Base-by-base conservation (phyloP, 2,888 invertebrate genomes). In the Ochropacha duplaris region DNA sequence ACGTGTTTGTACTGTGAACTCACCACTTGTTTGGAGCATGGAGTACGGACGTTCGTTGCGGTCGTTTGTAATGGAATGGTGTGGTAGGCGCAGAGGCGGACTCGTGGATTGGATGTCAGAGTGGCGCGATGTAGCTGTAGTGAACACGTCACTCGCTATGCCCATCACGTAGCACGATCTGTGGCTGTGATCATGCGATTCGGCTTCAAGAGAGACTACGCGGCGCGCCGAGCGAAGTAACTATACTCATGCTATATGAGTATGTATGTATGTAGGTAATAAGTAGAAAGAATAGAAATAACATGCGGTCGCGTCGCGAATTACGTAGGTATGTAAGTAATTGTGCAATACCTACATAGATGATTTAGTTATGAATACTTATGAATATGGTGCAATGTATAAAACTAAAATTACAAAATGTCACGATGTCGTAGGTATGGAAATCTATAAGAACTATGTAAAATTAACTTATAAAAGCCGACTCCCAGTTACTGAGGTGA, bases 111-210 rank as follows among this genome's bases (percentile, higher is more conserved):
- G 91, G 91, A 81, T 71, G 75, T 63, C 74, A 62, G 62, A 74
- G 85, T 91, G 89, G 91, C 91, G 91, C 88, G 90, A 91, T 88
- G 67, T 71, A 78, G 72, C 74, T 88, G 67, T 71, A 78, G 72
- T 74, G 77, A 84, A 84, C 88, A 90, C 90, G 89, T 88, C 88
- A 89, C 79, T 65, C 74, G 70, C 9, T 55, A 31, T 4, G 31
- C 67, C 64, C 60, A 68, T 70, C 72, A 69, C 64, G 69, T 64
- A 69, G 61, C 79, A 78, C 31, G 31, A 31, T 31, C 31, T 6
- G 31, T 31, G 58, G 64, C 60, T 71, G 72, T 76, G 79, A 76
- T 76, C 74, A 74, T 67, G 39, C 54, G 55, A 65, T 68, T 61
- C 67, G 59, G 62, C 56, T 31, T 34, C 28, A 28, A 28, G 8